Evolutionary conservation across 2,113 vertebrate species (phyloP), one percentile per base, ranked within the genome.

Genomic region (Carettochelys insculpta): DNA sequence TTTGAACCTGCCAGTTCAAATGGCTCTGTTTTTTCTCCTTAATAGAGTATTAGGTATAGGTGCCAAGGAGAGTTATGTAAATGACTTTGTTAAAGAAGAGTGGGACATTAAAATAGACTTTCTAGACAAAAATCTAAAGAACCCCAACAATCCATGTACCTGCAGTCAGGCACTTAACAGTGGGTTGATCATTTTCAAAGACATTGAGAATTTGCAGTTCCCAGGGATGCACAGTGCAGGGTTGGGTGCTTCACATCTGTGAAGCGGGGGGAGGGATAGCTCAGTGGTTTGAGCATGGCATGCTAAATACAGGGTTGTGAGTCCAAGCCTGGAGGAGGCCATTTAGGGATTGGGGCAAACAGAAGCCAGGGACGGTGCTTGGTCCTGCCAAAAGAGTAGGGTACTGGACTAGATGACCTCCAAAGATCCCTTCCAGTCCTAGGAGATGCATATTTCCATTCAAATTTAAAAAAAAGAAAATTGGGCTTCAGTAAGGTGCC

Each of bases 1-100:
- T 85, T 87, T 96, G 85, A 93, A 86, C 61, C 92, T 81, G 61
- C 53, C 76, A 95, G 50, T 75, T n/a, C n/a, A n/a, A n/a, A 84
- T 31, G n/a, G 80, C 92, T 94, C 77, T 14, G n/a, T 38, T 65
- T 68, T 68, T 11, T 11, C 65, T 92, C 68, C 54, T 81, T 90
- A 91, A 56, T 83, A 89, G 83, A 19, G 90, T 50, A 45, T 12
- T 45, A 45, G 71, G 41, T 73, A 25, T 27, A 45, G 71, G 24
- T 75, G 29, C 51, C 84, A 87, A 88, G 92, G 79, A 90, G 83
- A 95, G 51, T 73, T 77, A 85, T 31, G 79, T 16, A 48, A 93
- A 93, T 50, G 85, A 75, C 85, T 86, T 80, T 48, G 53, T 76
- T 50, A 41, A 86, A 86, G 2, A 78, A 50, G 4, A 56, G 7